These are phyloP conservation scores for Parotocinclus haroldoi DNA, from an alignment of 2,797 vertebrate genomes.

Conservation along the genomic window DNA sequence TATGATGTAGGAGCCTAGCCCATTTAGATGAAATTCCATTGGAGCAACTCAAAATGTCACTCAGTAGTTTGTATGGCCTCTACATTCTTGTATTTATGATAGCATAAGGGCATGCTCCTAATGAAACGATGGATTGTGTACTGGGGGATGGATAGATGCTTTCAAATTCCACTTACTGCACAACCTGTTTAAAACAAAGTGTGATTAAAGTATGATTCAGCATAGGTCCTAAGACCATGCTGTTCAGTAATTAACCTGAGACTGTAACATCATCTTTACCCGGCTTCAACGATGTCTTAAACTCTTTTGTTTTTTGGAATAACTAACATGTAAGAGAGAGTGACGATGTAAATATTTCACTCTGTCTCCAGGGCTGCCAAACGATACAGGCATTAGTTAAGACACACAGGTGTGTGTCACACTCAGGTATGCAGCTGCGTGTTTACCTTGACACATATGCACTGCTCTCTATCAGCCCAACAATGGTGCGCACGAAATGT, in stretches of 20 bases:
- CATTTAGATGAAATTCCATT: no score
- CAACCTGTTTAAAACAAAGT: conserved; percentile 1
- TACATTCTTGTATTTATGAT: no score
- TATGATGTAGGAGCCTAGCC: no score
- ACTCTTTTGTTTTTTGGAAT: conserved; percentile 26
- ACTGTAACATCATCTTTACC: conserved; percentile 19
- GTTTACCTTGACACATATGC: conserved; percentile 42
- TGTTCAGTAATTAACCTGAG: conserved; percentile 34
- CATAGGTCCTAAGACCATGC: conserved; percentile 24
- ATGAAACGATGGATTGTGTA: no score
- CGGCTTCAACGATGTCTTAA: neutral
- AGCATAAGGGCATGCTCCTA: no score
- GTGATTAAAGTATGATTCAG: neutral
- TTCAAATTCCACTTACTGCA: conserved; percentile 15
- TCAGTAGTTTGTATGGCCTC: no score
- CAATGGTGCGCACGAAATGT: conserved; percentile 61
- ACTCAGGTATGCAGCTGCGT: conserved; percentile 59
- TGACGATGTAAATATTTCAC: conserved; percentile 56
- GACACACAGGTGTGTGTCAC: conserved; percentile 63
- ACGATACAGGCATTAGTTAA: conserved; percentile 41
- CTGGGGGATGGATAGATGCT: no score
- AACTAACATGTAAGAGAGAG: conserved; percentile 1
- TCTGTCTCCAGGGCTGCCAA: conserved; percentile 56
- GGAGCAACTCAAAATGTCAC: no score
- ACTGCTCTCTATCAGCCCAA: conserved; percentile 44